These are phyloP conservation scores for Phymorhynchus buccinoides DNA, from an alignment of 1,140 invertebrate species.

Conservation along the genomic window DNA sequence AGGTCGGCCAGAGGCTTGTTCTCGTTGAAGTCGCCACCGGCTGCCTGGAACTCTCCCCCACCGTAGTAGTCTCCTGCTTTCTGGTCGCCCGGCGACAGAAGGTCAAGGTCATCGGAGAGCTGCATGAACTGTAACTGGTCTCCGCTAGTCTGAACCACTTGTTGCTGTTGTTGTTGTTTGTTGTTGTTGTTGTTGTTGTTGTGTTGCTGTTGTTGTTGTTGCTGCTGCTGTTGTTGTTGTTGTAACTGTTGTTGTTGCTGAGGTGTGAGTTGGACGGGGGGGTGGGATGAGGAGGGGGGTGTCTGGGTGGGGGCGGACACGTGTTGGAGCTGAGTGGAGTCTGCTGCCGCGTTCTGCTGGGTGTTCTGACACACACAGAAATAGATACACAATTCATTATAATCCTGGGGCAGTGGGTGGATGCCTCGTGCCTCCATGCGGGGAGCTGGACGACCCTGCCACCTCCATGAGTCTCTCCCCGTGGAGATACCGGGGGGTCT, in stretches of 20 bases:
- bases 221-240: slow-evolving; percentile 34
- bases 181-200: slow-evolving; percentile 33
- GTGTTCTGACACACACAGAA: too few species aligned
- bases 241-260: slow-evolving; percentile 33
- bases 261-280: slow-evolving; percentile 25
- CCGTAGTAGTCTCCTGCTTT: slow-evolving; percentile 35
- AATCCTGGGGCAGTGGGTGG: too few species aligned
- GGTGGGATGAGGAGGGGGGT: neutral
- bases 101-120: slow-evolving; percentile 45
- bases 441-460: too few species aligned
- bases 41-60: slow-evolving; percentile 35
- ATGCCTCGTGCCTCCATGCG: too few species aligned
- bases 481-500: too few species aligned
- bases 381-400: too few species aligned
- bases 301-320: neutral
- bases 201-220: slow-evolving; percentile 30
- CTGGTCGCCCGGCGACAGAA: slow-evolving; percentile 37
- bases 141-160: slow-evolving; percentile 12
- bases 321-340: slow-evolving; percentile 40
- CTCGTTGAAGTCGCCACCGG: slow-evolving; percentile 47
- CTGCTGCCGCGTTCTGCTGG: slow-evolving; percentile 35
- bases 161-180: slow-evolving; percentile 29
- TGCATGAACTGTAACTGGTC: slow-evolving; percentile 44
- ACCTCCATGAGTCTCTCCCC: too few species aligned
- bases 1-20: slow-evolving; percentile 45